Evolutionary conservation across 30 jellyfish, hydroid and myxozoan species (phyloP), one percentile per base, ranked within the genome.

Genomic region (Turritopsis rubra): DNA sequence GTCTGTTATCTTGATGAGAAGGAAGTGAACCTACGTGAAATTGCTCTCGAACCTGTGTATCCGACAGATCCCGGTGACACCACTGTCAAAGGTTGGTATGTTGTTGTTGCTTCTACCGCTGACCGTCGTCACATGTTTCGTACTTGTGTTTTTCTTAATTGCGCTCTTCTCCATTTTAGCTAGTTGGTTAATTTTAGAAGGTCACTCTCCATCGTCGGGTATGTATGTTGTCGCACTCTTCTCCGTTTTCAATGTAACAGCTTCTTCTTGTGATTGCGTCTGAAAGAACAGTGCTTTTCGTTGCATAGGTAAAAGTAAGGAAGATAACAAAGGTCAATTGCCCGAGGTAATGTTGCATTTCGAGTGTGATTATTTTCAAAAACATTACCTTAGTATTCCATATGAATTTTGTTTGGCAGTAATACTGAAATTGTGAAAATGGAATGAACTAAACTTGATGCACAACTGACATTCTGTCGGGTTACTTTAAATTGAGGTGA

Each of bases 41-140:
- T 84, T 41, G 96, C 98, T 22, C 83, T 92, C 75, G 98, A 92
- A 25, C 79, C 88, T 19, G 75, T 90, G 0, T 77, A 85, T 24
- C 98, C 98, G 53, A 87, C 90, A 24, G 98, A 87, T 28, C 88
- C 95, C 52, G 96, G 96, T 22, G 98, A 92, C 8, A 84, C 81
- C 16, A 65, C 89, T 19, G 72, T 92, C 13, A 84, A 85, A 84
- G 98, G 98, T 92, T 72, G 60, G 21, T 21, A 1, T 25, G 21
- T 25, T n/a, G 13, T 29, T 53, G 31, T 31, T 21, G n/a, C 0
- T 1, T 79, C n/a, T 0, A 22, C 21, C 18, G 84, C 21, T 54
- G 18, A 17, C 0, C 18, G 0, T 19, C 22, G 0, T 0, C n/a
- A n/a, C n/a, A n/a, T n/a, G n/a, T n/a, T n/a, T n/a, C n/a, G n/a